Evolutionary conservation across 2,888 invertebrate genomes (phyloP).

Genomic region (Ditula angustiorana): DNA sequence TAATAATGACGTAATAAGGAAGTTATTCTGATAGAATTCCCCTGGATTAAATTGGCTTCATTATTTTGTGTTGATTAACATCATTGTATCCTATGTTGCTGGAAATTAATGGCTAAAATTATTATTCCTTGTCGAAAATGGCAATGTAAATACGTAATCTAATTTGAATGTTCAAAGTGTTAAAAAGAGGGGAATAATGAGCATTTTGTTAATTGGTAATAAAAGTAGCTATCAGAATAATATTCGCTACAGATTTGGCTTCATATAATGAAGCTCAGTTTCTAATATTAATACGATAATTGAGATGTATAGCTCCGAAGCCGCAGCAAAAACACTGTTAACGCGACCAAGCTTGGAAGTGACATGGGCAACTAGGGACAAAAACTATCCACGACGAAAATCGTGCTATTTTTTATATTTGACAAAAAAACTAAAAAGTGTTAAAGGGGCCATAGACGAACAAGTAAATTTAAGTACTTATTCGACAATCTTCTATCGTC

Average conservation of each 20-base stretch:
- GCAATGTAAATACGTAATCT: too few species aligned
- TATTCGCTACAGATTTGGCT: too few species aligned
- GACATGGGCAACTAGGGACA: slow-evolving; percentile 19
- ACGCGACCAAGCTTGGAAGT: slow-evolving; percentile 9
- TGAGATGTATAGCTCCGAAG: not conserved
- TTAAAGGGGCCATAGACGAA: too few species aligned
- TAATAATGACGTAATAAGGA: slow-evolving; percentile 36
- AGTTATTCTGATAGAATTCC: slow-evolving; percentile 27
- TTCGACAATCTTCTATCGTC: too few species aligned
- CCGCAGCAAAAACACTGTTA: slow-evolving; percentile 24
- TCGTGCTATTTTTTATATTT: slow-evolving; percentile 5
- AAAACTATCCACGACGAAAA: slow-evolving; percentile 12
- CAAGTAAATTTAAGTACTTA: too few species aligned
- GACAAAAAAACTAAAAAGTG: too few species aligned
- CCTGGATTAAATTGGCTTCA: slow-evolving; percentile 8
- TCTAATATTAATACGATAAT: not conserved
- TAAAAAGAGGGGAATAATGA: too few species aligned
- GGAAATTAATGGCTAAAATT: not conserved
- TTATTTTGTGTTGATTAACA: not conserved
- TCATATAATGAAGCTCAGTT: too few species aligned
- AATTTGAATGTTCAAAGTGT: too few species aligned
- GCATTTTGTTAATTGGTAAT: too few species aligned
- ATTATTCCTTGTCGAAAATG: not conserved
- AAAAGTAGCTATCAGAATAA: too few species aligned
- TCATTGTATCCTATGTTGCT: not conserved